phyloP scores from a whole-genome alignment of 2,888 invertebrate species.

The Plebejus anna region DNA sequence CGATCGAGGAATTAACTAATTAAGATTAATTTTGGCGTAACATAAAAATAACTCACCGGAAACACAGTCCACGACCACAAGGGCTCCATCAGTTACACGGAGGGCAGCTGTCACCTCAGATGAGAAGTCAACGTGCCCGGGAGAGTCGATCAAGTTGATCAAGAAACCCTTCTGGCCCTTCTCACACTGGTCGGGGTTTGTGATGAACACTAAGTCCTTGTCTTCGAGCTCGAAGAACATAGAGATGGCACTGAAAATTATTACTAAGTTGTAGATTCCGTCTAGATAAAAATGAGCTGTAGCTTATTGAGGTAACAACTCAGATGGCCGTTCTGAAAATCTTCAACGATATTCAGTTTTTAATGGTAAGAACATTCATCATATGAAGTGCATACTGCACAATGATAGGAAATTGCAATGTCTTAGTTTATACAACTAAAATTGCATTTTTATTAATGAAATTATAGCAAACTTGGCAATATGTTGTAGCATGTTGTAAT shows the following conservation, averaged over 20 bases:
- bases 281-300: conserved; percentile 13
- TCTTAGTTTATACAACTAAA: not conserved
- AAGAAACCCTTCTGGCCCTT: conserved; percentile 97
- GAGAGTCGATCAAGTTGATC: conserved; percentile 99
- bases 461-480: not conserved
- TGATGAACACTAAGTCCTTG: conserved; percentile 97
- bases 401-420: not conserved
- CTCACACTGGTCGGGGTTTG: conserved; percentile 93
- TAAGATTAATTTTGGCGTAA: not conserved
- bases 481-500: not conserved
- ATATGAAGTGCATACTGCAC: conserved; percentile 40
- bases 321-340: conserved; percentile 81
- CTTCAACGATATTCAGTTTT: conserved; percentile 64
- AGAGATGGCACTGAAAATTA: conserved; percentile 92
- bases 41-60: conserved; percentile 85
- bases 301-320: conserved; percentile 39
- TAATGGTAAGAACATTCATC: conserved; percentile 80
- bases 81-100: conserved; percentile 99
- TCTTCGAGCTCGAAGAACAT: conserved; percentile 99
- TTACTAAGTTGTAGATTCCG: conserved; percentile 23
- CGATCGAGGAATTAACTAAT: too few species aligned
- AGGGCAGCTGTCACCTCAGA: conserved; percentile 99
- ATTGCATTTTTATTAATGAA: not conserved
- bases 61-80: conserved; percentile 99
- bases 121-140: conserved; percentile 99